These are phyloP conservation scores for Pogonus chalceus DNA, from an alignment of 1,140 invertebrate species.

Conservation along the genomic window DNA sequence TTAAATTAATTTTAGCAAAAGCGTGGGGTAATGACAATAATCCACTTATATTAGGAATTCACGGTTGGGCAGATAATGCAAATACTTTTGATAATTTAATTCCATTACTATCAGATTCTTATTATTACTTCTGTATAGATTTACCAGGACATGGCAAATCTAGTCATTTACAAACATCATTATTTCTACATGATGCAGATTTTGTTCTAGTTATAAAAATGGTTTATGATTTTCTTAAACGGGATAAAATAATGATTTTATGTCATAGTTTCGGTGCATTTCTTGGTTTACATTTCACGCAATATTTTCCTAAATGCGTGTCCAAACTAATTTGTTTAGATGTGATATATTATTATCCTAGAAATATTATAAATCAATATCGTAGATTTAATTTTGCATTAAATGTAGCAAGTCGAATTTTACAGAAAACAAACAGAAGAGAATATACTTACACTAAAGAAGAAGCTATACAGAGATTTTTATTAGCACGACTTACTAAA, in stretches of 20 bases:
- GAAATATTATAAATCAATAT: too few species aligned
- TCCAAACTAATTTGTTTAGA: conserved; percentile 31
- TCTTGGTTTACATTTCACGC: conserved; percentile 30
- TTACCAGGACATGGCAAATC: conserved; percentile 58
- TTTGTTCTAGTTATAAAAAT: conserved; percentile 38
- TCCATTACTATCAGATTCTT: conserved; percentile 40
- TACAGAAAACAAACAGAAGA: too few species aligned
- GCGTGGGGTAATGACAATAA: conserved; percentile 45
- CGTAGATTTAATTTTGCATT: too few species aligned
- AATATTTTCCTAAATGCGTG: conserved; percentile 37
- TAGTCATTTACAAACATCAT: conserved; percentile 42
- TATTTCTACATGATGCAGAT: conserved; percentile 33
- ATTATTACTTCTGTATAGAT: conserved; percentile 52
- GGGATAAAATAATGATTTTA: conserved; percentile 41
- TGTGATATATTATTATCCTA: background rate
- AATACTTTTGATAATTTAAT: conserved; percentile 52
- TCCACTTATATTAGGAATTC: conserved; percentile 45
- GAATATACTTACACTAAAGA: background rate
- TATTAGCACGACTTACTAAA: conserved; percentile 16
- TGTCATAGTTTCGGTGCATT: conserved; percentile 45
- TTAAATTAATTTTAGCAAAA: conserved; percentile 37
- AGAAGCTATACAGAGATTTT: background rate
- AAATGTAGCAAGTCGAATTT: too few species aligned
- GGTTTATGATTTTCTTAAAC: conserved; percentile 44
- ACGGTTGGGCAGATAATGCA: conserved; percentile 51